A percentile compares a stretch with the other conserved stretches of the same genome.
Conservation (phyloP, 2,797 vertebrate species). For the Odontamblyopus rebecca region DNA sequence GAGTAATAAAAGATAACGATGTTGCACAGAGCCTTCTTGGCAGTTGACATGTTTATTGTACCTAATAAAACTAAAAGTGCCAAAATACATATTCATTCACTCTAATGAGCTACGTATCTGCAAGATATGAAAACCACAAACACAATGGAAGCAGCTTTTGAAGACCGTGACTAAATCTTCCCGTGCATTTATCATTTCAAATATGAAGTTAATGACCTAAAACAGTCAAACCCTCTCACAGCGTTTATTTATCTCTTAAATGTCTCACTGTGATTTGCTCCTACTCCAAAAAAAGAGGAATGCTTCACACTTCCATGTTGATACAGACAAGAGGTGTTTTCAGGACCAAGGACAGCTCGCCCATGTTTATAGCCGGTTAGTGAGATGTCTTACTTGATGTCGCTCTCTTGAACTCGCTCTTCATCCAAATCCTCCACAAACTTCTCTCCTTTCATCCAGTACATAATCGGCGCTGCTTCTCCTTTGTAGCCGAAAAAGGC, state of each 20-base stretch:
- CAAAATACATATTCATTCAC: conserved; percentile 17
- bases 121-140: conserved; percentile 19
- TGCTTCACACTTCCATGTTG: background rate
- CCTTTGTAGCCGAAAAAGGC: conserved; percentile 97
- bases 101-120: conserved; percentile 25
- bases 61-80: conserved; percentile 19
- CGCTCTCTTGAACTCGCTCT: conserved; percentile 91
- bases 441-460: conserved; percentile 99
- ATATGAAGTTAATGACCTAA: conserved; percentile 64
- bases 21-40: background rate
- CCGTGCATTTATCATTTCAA: conserved; percentile 33
- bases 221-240: conserved; percentile 33
- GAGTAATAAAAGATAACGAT: conserved; percentile 8
- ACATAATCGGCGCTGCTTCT: conserved; percentile 93
- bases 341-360: background rate
- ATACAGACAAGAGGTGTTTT: background rate
- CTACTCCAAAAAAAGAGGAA: background rate
- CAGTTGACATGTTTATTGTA: conserved; percentile 11
- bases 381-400: conserved; percentile 88
- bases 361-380: conserved; percentile 38
- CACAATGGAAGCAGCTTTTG: conserved; percentile 24
- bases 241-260: conserved; percentile 36
- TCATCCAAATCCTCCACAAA: conserved; percentile 98
- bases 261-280: conserved; percentile 34
- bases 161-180: conserved; percentile 44